Evolutionary conservation across 2,888 invertebrate species (phyloP).

Genomic region (Sylvicola cinctus): DNA sequence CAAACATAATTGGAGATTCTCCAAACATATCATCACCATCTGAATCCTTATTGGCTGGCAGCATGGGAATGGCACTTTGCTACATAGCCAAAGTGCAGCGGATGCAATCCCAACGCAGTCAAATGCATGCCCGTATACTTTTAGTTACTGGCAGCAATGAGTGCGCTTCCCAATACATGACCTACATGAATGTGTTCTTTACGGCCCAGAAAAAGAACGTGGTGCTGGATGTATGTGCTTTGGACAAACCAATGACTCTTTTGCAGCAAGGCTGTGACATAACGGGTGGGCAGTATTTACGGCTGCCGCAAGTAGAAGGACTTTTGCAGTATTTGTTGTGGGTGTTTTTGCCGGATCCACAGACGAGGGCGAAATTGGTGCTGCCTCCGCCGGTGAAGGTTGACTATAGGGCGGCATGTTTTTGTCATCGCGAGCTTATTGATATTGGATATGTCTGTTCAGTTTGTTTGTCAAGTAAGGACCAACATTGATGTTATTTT

Average conservation of each 20-base stretch:
- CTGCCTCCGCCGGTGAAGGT: constrained; percentile 79
- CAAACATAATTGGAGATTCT: constrained; percentile 26
- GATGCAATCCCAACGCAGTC: constrained; percentile 33
- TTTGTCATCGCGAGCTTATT: constrained; percentile 87
- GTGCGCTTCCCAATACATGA: constrained; percentile 89
- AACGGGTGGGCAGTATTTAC: constrained; percentile 79
- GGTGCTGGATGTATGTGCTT: constrained; percentile 76
- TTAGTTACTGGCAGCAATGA: constrained; percentile 80
- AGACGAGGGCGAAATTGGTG: constrained; percentile 58
- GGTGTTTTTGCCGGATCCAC: constrained; percentile 81
- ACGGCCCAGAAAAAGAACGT: constrained; percentile 81
- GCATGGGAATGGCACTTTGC: constrained; percentile 74
- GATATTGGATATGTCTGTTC: constrained; percentile 97
- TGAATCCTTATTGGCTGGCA: constrained; percentile 70
- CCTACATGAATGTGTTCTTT: constrained; percentile 96
- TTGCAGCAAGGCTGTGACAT: constrained; percentile 95
- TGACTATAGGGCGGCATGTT: constrained; percentile 93
- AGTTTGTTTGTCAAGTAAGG: constrained; percentile 81
- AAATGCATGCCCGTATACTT: constrained; percentile 55
- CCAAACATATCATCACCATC: constrained; percentile 30
- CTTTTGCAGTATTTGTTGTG: constrained; percentile 39
- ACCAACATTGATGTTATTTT: background rate
- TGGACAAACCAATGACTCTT: constrained; percentile 76
- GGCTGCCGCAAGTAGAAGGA: constrained; percentile 69
- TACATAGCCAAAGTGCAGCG: constrained; percentile 51